phyloP scores from a whole-genome alignment of 2,113 vertebrate species.

The Prochilodus magdalenae region DNA sequence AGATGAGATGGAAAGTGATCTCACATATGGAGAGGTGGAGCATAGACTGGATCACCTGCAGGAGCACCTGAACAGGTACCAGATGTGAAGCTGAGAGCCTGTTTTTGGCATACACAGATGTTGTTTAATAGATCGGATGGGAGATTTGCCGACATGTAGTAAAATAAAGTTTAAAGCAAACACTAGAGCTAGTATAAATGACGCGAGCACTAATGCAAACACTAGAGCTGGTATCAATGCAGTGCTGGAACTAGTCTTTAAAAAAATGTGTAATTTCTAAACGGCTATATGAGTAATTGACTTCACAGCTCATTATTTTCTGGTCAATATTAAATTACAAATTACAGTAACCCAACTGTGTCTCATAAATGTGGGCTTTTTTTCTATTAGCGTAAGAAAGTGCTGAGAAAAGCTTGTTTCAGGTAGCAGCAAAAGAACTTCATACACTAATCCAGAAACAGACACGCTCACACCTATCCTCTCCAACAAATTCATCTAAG shows the following conservation, averaged over 20 bases:
- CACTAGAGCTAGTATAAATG: too few relatives aligned
- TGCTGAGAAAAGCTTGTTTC: background rate
- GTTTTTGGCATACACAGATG: too few relatives aligned
- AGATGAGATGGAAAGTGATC: conserved; percentile 89
- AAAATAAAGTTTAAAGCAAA: too few relatives aligned
- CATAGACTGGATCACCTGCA: conserved; percentile 94
- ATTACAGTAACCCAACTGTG: background rate
- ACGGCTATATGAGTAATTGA: background rate
- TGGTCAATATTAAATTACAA: background rate
- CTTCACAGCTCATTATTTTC: background rate
- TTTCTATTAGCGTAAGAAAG: background rate
- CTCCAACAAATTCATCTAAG: conserved; percentile 15
- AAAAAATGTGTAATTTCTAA: background rate
- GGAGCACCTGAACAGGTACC: conserved; percentile 95
- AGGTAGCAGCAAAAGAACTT: background rate
- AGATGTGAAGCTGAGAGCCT: background rate
- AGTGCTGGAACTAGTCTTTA: too few relatives aligned
- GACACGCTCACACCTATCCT: background rate
- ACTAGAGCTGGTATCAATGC: too few relatives aligned
- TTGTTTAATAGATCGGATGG: too few relatives aligned
- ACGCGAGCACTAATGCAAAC: too few relatives aligned
- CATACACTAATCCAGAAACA: conserved; percentile 4
- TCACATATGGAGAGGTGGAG: conserved; percentile 94
- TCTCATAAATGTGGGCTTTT: background rate
- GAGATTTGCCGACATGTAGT: too few relatives aligned